Percentiles rank a stretch among this genome's conserved stretches.
phyloP scores from a whole-genome alignment of 2,888 invertebrate species.

The Idaea dimidiata region DNA sequence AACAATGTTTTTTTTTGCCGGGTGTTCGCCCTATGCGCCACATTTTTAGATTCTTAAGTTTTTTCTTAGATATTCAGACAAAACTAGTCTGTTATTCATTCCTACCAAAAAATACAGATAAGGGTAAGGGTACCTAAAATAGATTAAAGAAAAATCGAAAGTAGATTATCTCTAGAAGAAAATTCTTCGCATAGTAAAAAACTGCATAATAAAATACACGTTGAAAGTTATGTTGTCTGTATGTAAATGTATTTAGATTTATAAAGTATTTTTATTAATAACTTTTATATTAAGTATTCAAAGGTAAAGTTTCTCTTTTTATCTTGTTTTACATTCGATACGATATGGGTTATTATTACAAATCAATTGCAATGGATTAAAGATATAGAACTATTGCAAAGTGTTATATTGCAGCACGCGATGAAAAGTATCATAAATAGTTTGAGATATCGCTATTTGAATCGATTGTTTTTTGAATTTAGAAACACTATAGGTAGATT shows the following conservation, averaged over 20 bases:
- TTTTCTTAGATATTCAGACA: too few relatives aligned
- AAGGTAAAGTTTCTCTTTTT: neutral
- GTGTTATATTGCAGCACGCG: neutral
- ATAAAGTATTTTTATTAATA: neutral
- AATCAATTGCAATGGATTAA: neutral
- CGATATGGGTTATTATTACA: neutral
- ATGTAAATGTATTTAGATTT: conserved; percentile 1
- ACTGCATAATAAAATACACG: neutral
- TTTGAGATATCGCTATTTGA: neutral
- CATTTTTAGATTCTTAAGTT: too few relatives aligned
- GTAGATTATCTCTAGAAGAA: neutral
- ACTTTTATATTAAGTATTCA: neutral
- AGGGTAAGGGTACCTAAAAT: too few relatives aligned
- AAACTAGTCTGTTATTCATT: too few relatives aligned
- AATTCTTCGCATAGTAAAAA: neutral
- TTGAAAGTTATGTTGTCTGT: neutral
- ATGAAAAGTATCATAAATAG: neutral
- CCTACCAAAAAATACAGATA: too few relatives aligned
- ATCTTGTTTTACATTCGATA: neutral
- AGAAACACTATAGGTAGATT: too few relatives aligned
- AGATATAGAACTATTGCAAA: neutral
- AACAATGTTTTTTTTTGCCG: too few relatives aligned
- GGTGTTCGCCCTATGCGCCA: too few relatives aligned
- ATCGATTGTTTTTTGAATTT: neutral
- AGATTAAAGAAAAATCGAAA: neutral